Base-by-base conservation (phyloP, 2,888 invertebrate genomes). In the Pseudococcus viburni region DNA sequence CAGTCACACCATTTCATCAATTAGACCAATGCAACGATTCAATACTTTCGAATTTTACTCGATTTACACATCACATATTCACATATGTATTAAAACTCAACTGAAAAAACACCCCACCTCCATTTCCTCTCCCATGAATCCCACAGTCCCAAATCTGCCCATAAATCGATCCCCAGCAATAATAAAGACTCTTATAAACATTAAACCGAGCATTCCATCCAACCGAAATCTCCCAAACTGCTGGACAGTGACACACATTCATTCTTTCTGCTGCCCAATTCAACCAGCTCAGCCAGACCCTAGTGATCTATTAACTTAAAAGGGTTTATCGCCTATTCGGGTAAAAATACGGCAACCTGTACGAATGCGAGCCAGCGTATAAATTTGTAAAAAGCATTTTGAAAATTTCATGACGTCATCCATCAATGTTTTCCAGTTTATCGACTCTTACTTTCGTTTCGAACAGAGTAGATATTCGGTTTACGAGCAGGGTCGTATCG, bases 381-480 rank as follows among this genome's bases (percentile, higher is more conserved):
- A 59, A n/a, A 59, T 59, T 59, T n/a, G 59, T 59, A 59, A 59
- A 59, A 59, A 59, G 26, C 59, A 19, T n/a, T 59, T 59, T 59
- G 59, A 59, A 59, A 59, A 59, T 59, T 59, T 59, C 59, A 59
- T 59, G 59, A 59, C 59, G 59, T 59, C 59, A 59, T 59, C n/a
- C n/a, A 59, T 59, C 59, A 59, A 59, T 19, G 59, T 59, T 59
- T 59, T 59, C 19, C 19, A 59, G 19, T 59, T 59, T 59, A 59
- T 59, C 59, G 19, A 59, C 59, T 59, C 17, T 55, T 15, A 5
- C 55, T 55, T 55, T 55, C 17, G 26, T 33, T 55, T 55, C 55
- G 17, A 15, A 15, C 17, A 55, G 55, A 46, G 46, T 46, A 46
- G 9, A 5, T 6, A 46, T 46, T 46, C 12, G 5, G 12, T 55